Conservation (phyloP, 2,888 invertebrate genomes). For the Cecidostiba fungosa region DNA sequence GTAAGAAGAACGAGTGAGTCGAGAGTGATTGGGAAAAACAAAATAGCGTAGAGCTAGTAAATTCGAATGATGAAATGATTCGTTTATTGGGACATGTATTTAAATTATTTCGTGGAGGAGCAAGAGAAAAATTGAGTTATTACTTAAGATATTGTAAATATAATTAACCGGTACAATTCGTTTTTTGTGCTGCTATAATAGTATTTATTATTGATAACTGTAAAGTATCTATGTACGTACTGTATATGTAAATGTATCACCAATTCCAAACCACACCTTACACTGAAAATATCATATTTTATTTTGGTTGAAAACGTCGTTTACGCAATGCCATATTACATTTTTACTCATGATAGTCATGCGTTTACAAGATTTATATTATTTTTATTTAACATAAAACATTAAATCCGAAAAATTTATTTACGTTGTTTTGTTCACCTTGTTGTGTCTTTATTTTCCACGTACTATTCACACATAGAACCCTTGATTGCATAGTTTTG, state of each 20-base stretch:
- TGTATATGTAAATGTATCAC: slow-evolving; percentile 58
- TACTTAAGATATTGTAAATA: slow-evolving; percentile 58
- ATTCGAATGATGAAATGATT: slow-evolving; percentile 17
- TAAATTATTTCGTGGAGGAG: slow-evolving; percentile 36
- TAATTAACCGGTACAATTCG: slow-evolving; percentile 67
- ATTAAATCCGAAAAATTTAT: slow-evolving; percentile 65
- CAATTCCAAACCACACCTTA: slow-evolving; percentile 53
- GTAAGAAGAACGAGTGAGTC: slow-evolving; percentile 39
- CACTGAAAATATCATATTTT: slow-evolving; percentile 50
- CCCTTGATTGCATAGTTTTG: not conserved
- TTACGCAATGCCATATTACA: slow-evolving; percentile 73
- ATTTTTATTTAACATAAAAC: slow-evolving; percentile 72
- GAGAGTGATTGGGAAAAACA: slow-evolving; percentile 39
- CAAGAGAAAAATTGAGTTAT: slow-evolving; percentile 35
- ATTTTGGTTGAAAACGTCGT: slow-evolving; percentile 69
- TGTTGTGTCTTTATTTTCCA: slow-evolving; percentile 34
- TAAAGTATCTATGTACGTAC: slow-evolving; percentile 67
- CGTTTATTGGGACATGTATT: not conserved
- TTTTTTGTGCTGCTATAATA: slow-evolving; percentile 71
- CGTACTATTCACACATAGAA: slow-evolving; percentile 1
- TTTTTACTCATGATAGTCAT: slow-evolving; percentile 68
- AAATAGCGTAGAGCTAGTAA: slow-evolving; percentile 1
- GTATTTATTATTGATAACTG: slow-evolving; percentile 70
- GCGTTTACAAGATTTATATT: slow-evolving; percentile 68
- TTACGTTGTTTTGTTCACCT: slow-evolving; percentile 50